Evolutionary conservation across 2,888 invertebrate genomes (phyloP).

Genomic region (Mythimna vitellina): DNA sequence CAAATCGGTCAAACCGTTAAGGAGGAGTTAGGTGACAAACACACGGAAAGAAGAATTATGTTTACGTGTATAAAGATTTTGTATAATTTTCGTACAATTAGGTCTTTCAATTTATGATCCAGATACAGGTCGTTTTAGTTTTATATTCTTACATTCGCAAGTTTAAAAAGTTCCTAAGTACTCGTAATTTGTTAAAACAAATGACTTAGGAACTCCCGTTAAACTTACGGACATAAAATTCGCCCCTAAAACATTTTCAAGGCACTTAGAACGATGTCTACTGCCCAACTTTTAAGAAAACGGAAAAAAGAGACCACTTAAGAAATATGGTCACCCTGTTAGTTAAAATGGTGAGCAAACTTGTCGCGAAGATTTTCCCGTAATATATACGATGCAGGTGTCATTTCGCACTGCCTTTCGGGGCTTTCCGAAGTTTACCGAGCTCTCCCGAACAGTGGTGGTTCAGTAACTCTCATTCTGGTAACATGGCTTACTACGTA

Average conservation of each 20-base stretch:
- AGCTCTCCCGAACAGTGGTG: slow-evolving; percentile 9
- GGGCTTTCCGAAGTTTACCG: slow-evolving; percentile 20
- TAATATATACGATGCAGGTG: slow-evolving; percentile 55
- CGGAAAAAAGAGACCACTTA: not conserved
- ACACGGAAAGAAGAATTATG: too few relatives aligned
- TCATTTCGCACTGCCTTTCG: slow-evolving; percentile 38
- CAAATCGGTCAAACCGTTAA: too few relatives aligned
- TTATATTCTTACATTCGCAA: not conserved
- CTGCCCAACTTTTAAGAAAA: slow-evolving; percentile 2
- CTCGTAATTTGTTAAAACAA: not conserved
- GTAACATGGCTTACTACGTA: too few relatives aligned
- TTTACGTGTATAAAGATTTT: too few relatives aligned
- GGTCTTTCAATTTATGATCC: too few relatives aligned
- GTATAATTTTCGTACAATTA: too few relatives aligned
- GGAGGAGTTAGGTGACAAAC: too few relatives aligned
- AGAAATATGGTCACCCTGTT: slow-evolving; percentile 35
- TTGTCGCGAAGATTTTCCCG: slow-evolving; percentile 37
- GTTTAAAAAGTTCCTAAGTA: not conserved
- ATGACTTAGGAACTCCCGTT: too few relatives aligned
- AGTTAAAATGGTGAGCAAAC: slow-evolving; percentile 45
- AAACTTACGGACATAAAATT: slow-evolving; percentile 11
- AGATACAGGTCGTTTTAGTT: not conserved
- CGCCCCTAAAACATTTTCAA: not conserved
- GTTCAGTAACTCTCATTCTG: slow-evolving; percentile 8
- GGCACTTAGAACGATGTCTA: slow-evolving; percentile 21